Conservation (phyloP, 2,888 invertebrate genomes). For the Eumacrocentrus americanus region DNA sequence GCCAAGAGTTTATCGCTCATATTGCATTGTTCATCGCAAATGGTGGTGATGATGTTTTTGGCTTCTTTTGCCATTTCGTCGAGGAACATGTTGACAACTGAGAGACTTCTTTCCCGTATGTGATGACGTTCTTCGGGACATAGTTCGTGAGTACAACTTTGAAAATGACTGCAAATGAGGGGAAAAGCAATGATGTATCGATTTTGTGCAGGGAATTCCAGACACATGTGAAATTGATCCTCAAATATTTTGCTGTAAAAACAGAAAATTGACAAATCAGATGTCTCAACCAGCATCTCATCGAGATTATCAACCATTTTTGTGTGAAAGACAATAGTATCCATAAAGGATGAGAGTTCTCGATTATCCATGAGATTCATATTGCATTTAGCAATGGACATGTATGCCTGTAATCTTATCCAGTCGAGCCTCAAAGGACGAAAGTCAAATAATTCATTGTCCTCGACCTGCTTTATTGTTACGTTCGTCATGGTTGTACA, state of each 20-base stretch:
- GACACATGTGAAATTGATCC: conserved; percentile 97
- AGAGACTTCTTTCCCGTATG: conserved; percentile 92
- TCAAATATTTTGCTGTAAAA: conserved; percentile 97
- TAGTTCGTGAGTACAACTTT: conserved; percentile 95
- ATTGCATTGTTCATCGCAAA: conserved; percentile 97
- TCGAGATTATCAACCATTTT: conserved; percentile 98
- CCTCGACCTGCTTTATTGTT: conserved; percentile 94
- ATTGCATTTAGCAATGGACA: conserved; percentile 83
- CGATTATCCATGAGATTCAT: conserved; percentile 81
- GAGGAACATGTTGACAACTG: conserved; percentile 95
- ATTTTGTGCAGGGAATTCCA: conserved; percentile 98
- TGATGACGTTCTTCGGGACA: conserved; percentile 99
- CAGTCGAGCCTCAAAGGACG: conserved; percentile 94
- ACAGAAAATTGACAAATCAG: conserved; percentile 96
- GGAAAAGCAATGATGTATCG: conserved; percentile 98
- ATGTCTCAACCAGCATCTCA: conserved; percentile 95
- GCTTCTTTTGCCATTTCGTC: conserved; percentile 99
- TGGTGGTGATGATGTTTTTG: conserved; percentile 97
- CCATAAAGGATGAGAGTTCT: conserved; percentile 88
- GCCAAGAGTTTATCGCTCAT: conserved; percentile 94
- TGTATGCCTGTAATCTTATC: conserved; percentile 95
- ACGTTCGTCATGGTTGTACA: conserved; percentile 86
- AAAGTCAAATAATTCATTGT: conserved; percentile 95
- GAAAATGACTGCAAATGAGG: conserved; percentile 96
- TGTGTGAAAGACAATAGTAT: conserved; percentile 95